These are phyloP conservation scores for Syncerus caffer DNA, from an alignment of 2,797 vertebrate genomes.

Conservation along the genomic window DNA sequence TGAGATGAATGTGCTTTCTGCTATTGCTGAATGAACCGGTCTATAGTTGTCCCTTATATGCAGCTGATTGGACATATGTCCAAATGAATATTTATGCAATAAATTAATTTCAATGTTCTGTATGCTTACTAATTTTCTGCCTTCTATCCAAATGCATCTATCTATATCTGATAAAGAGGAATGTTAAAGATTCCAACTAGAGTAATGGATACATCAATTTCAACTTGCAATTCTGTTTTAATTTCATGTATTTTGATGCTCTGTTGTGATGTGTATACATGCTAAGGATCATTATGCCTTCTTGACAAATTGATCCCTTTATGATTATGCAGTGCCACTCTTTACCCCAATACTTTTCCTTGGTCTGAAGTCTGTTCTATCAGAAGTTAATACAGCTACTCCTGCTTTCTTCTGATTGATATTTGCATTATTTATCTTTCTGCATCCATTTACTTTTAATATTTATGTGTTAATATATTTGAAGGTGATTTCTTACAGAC, in stretches of 20 bases:
- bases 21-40: not conserved
- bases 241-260: not conserved
- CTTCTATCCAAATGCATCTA: not conserved
- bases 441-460: not conserved
- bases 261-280: not conserved
- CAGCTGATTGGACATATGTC: not conserved
- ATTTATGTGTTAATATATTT: not conserved
- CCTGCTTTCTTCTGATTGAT: not conserved
- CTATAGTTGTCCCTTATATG: not conserved
- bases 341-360: not conserved
- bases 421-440: not conserved
- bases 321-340: not conserved
- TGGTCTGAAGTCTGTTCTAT: not conserved
- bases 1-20: not conserved
- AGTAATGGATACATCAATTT: not conserved
- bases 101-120: not conserved
- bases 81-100: not conserved
- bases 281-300: not conserved
- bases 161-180: not conserved
- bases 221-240: not conserved
- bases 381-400: not conserved
- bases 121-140: not conserved
- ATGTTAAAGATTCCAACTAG: not conserved
- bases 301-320: not conserved
- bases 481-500: not conserved